phyloP scores from a whole-genome alignment of 2,888 invertebrate species.

The Pherbina coryleti region DNA sequence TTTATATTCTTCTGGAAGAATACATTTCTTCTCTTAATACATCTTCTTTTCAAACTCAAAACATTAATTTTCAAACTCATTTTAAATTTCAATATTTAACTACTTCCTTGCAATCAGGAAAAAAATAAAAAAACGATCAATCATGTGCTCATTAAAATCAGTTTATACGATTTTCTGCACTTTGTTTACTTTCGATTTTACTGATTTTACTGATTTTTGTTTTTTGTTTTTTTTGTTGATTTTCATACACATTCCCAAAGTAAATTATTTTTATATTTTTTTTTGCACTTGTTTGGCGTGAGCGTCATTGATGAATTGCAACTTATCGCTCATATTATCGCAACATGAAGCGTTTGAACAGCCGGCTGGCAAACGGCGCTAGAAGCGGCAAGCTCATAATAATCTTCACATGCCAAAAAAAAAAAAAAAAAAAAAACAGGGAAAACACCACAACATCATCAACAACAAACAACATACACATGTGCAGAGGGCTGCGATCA shows the following conservation, averaged over 20 bases:
- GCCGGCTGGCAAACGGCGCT: constrained; percentile 19
- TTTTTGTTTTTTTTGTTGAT: background rate
- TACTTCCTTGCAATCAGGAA: too few relatives aligned
- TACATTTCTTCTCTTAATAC: too few relatives aligned
- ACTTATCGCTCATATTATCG: constrained; percentile 34
- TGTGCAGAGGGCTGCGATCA: constrained; percentile 53
- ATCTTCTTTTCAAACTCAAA: too few relatives aligned
- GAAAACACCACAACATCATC: background rate
- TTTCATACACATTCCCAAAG: background rate
- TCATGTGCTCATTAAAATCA: too few relatives aligned
- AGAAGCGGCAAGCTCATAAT: background rate
- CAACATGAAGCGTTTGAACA: constrained; percentile 31
- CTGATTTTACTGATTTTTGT: background rate
- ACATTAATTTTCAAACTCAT: too few relatives aligned
- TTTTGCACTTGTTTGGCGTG: background rate
- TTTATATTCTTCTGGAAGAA: too few relatives aligned
- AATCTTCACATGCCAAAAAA: background rate
- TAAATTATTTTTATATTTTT: background rate
- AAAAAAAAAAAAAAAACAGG: background rate
- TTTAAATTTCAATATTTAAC: too few relatives aligned
- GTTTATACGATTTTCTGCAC: background rate
- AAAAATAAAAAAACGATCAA: too few relatives aligned
- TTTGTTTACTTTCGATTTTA: background rate
- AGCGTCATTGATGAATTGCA: constrained; percentile 26
- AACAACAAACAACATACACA: background rate